Percentiles rank a stretch among this genome's conserved stretches.
Evolutionary conservation across 2,888 invertebrate genomes (phyloP).

Genomic region (Parascotia fuliginaria): DNA sequence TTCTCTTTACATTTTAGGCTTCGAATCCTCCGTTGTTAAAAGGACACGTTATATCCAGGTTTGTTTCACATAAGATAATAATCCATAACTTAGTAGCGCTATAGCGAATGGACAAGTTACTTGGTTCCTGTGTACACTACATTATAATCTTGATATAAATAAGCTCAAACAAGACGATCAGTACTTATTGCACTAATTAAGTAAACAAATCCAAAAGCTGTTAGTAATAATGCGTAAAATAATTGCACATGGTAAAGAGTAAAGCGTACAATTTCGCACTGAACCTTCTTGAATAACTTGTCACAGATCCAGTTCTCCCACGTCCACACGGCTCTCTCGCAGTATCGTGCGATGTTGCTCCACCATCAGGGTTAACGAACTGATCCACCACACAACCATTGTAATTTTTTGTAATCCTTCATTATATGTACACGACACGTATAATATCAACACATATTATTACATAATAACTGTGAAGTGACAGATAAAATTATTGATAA

Average conservation of each 20-base stretch:
- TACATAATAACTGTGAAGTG: conserved; percentile 45
- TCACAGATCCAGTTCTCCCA: conserved; percentile 79
- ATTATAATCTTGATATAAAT: neutral
- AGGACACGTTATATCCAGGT: too few species aligned
- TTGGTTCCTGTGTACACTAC: neutral
- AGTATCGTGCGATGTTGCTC: conserved; percentile 49
- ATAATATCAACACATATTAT: conserved; percentile 7
- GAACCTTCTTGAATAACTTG: conserved; percentile 56
- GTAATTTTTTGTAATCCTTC: conserved; percentile 52
- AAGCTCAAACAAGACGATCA: neutral
- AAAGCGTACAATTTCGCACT: conserved; percentile 42
- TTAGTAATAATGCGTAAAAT: conserved; percentile 62
- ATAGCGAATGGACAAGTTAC: neutral
- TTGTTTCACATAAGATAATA: neutral
- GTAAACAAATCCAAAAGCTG: conserved; percentile 65
- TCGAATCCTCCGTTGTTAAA: neutral
- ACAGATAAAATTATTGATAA: conserved; percentile 35
- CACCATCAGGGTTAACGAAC: conserved; percentile 71
- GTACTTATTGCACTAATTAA: conserved; percentile 32
- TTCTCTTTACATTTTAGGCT: too few species aligned
- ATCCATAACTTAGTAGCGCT: neutral
- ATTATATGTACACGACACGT: conserved; percentile 37
- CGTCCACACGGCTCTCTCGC: conserved; percentile 61
- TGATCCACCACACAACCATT: conserved; percentile 51
- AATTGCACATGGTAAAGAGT: conserved; percentile 55